Evolutionary conservation across 2,113 vertebrate species (phyloP), one percentile per base, ranked within the genome.

Genomic region (Varanus salvator): DNA sequence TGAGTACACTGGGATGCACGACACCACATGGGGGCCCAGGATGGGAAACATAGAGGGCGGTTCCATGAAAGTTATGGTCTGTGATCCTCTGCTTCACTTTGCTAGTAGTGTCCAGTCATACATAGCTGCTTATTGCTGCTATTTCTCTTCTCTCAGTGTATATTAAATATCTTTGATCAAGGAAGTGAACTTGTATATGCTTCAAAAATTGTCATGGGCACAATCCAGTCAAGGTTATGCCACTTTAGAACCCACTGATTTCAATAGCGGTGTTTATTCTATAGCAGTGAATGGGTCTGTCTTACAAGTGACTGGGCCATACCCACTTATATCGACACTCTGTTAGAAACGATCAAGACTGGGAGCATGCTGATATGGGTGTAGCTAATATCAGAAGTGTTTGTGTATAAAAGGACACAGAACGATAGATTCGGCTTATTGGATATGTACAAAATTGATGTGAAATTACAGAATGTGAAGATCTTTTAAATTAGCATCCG

Each of bases 381-480:
- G n/a, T 80, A 78, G 64, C 44, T 89, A 8, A 38, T 52, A 68
- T 84, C 6, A 84, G 77, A 78, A 69, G 19, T 78, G 25, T 50
- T 19, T 80, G 23, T 29, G 17, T n/a, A 21, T 81, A 27, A 52
- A 84, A 84, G 19, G 87, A 72, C 19, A 87, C 27, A 31, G 91
- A 57, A 60, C 85, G 87, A 68, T 84, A 0, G 17, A 34, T 76
- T 11, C 19, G 48, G 7, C 91, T 31, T 87, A 27, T 78, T 75
- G 31, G 27, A 48, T 82, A 78, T 54, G 48, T 77, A 57, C 71
- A 86, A 68, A 91, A 81, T 57, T 57, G 38, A n/a, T 72, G 31
- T 1, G 29, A 84, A 82, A 83, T 82, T 91, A 68, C 69, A 87
- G n/a, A 52, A 83, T 17, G 80, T 92, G 48, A 84, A 86, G 88